Conservation (phyloP, 2,888 invertebrate genomes). For the Drosophila pseudotalamancana region DNA sequence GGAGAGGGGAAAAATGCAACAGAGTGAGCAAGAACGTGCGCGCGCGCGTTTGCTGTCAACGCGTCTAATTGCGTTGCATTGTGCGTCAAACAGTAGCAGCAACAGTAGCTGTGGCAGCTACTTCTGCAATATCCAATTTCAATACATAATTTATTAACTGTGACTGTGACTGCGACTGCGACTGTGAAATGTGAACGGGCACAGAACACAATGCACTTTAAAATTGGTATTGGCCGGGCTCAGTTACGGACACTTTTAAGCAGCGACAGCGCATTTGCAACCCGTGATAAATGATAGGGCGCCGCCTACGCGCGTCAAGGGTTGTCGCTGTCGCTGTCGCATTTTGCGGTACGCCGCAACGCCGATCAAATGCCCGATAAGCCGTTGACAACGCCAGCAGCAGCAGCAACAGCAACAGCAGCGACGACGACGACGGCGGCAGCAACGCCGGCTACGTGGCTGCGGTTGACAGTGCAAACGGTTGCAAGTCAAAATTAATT, state of each 20-base stretch:
- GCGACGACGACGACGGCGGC: background rate
- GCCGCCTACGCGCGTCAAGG: conserved; percentile 73
- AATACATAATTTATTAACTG: conserved; percentile 63
- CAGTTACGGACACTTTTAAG: conserved; percentile 39
- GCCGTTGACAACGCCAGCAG: conserved; percentile 51
- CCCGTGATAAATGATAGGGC: conserved; percentile 71
- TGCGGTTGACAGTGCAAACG: conserved; percentile 75
- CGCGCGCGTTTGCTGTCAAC: conserved; percentile 17
- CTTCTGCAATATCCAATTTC: conserved; percentile 68
- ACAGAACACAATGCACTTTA: conserved; percentile 54
- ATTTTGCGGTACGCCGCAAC: conserved; percentile 72
- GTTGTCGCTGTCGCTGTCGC: conserved; percentile 60
- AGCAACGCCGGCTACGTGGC: conserved; percentile 49
- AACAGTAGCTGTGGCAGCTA: no score
- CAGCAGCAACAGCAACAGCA: conserved; percentile 1
- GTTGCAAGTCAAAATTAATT: conserved; percentile 80
- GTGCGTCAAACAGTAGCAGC: conserved; percentile 28
- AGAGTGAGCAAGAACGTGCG: background rate
- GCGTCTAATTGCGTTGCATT: conserved; percentile 68
- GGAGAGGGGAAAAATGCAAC: no score
- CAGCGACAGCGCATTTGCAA: conserved; percentile 36
- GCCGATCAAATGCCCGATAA: conserved; percentile 75
- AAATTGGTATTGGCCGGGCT: conserved; percentile 38
- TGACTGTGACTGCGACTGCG: conserved; percentile 40
- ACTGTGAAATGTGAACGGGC: conserved; percentile 40